Base-by-base conservation (phyloP, 2,797 vertebrate species). In the Steatocranus sp. region DNA sequence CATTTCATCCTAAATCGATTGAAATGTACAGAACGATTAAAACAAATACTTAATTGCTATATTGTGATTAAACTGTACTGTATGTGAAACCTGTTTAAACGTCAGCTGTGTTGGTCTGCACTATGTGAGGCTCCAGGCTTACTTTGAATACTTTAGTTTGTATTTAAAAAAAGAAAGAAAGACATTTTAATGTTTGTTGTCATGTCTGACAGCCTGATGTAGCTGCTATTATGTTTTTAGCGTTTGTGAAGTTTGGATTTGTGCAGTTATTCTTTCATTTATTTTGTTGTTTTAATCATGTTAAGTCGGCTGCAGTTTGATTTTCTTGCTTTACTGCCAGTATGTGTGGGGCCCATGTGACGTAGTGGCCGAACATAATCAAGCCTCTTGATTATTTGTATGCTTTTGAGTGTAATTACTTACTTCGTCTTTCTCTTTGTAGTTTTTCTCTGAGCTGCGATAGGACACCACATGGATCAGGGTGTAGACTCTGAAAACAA, bases 401-500 rank as follows among this genome's bases (percentile, higher is more conserved):
- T 74, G 14, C 61, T 36, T 75, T 36, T 70, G 53, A 23, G 15
- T 51, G 36, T 70, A 54, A 50, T 73, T 76, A 89, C 94, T 93
- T 77, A 95, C 96, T 1, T 84, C 27, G 0, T 87, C 77, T 58
- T 1, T 94, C 7, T 61, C 5, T 83, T 88, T 93, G 90, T 96
- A 97, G 93, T 96, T 84, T 82, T 96, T 96, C 82, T 97, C 96
- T 63, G 91, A 86, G 86, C 95, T 84, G 87, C 94, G 93, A 83
- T 96, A 97, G 8, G 96, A 96, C 32, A 97, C 93, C 25, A 97
- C 94, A 5, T 97, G 96, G 89, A 97, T 97, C 80, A 97, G 93
- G 41, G 96, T 97, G 91, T 96, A 97, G 56, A 97, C 77, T 89
- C 96, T 97, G 88, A n/a, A 87, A 78, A 84, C 74, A 90, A 7